Conservation (phyloP, 2,888 invertebrate genomes). For the Cephonodes hylas region DNA sequence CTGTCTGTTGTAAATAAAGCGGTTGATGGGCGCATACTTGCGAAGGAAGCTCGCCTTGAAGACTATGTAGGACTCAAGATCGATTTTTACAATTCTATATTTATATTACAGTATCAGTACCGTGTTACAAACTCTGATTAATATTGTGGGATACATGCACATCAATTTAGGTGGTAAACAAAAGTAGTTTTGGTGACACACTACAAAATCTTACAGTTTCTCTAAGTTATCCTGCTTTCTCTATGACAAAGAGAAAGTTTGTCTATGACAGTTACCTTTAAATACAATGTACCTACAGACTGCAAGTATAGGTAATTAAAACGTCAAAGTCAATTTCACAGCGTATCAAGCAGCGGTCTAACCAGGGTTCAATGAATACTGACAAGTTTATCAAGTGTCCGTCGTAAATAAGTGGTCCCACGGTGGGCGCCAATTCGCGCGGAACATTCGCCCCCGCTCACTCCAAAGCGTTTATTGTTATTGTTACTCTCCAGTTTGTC, state of each 20-base stretch:
- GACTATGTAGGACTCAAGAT: no score
- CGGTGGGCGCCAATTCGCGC: conserved; percentile 48
- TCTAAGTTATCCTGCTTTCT: no score
- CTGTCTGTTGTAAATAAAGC: neutral
- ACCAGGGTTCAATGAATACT: conserved; percentile 6
- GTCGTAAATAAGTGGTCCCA: conserved; percentile 34
- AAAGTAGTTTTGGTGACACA: no score
- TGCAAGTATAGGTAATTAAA: neutral
- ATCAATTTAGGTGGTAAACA: no score
- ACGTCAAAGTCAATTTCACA: neutral
- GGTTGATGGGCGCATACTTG: neutral
- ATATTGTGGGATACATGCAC: no score
- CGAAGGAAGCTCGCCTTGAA: neutral
- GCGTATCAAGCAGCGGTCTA: neutral
- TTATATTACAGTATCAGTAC: no score
- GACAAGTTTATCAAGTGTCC: conserved; percentile 25
- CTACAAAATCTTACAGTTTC: no score
- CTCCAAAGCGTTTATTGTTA: conserved; percentile 53
- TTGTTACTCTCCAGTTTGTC: conserved; percentile 38
- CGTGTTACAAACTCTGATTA: no score
- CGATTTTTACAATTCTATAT: no score
- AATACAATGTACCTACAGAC: no score
- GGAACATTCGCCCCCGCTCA: conserved; percentile 33
- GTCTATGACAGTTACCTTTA: no score
- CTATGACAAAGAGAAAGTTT: no score